Evolutionary conservation across 2,888 invertebrate species (phyloP).

Genomic region (Suillia variegata): DNA sequence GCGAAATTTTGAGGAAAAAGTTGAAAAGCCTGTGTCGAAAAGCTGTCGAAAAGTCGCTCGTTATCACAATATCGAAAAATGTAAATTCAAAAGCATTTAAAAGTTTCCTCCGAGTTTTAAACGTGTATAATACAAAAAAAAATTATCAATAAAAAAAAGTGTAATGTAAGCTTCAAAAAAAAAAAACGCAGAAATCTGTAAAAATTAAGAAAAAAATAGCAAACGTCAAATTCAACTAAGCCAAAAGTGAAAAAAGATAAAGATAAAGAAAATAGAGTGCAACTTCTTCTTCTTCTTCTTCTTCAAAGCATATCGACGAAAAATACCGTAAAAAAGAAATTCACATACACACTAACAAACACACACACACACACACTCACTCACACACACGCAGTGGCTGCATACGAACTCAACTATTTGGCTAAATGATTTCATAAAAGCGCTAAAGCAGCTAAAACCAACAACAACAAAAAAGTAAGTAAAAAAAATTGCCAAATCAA

Average conservation of each 20-base stretch:
- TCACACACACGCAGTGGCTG: constrained; percentile 7
- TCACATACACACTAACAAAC: neutral
- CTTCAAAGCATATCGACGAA: constrained; percentile 34
- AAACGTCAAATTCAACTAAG: constrained; percentile 21
- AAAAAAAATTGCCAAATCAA: constrained; percentile 15
- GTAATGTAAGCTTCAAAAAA: constrained; percentile 2
- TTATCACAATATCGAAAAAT: neutral
- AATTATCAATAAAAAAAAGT: constrained; percentile 8
- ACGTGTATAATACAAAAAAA: constrained; percentile 1
- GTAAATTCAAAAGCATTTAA: neutral
- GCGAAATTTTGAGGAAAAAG: constrained; percentile 1
- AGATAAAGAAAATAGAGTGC: constrained; percentile 28
- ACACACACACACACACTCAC: constrained; percentile 13
- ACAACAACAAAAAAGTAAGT: constrained; percentile 29
- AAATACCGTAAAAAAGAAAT: constrained; percentile 35
- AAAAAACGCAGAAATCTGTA: constrained; percentile 15
- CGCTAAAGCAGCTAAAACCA: constrained; percentile 24
- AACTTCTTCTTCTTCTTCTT: too few species aligned
- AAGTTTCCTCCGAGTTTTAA: neutral
- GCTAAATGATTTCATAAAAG: constrained; percentile 21
- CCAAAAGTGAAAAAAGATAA: constrained; percentile 41
- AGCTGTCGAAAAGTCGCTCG: too few species aligned
- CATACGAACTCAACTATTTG: constrained; percentile 19
- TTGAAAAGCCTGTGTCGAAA: neutral
- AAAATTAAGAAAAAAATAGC: constrained; percentile 18